These are phyloP conservation scores for Leptothorax acervorum DNA, from an alignment of 2,888 invertebrate species.

Conservation along the genomic window DNA sequence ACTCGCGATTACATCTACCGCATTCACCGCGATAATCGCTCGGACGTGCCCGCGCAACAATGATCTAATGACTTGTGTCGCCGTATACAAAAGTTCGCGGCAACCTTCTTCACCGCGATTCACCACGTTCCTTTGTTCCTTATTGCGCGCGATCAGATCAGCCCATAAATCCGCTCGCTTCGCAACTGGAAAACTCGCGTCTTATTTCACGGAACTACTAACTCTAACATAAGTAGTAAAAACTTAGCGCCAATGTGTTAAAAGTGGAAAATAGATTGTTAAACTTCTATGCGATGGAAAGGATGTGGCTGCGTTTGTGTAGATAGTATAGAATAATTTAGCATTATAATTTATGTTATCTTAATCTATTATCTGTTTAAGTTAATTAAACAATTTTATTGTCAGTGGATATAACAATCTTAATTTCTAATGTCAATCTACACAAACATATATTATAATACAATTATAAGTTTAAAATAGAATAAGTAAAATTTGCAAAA, in stretches of 20 bases:
- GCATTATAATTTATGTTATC: neutral
- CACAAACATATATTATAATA: neutral
- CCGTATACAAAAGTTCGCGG: constrained; percentile 33
- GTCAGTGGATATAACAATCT: neutral
- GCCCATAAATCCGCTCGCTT: constrained; percentile 30
- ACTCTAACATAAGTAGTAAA: neutral
- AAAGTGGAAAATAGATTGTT: neutral
- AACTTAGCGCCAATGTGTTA: neutral
- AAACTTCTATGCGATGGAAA: neutral
- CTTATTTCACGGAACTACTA: neutral
- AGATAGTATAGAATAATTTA: neutral
- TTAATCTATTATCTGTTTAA: neutral
- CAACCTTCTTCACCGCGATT: constrained; percentile 38
- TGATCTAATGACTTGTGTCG: constrained; percentile 57
- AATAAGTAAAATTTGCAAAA: neutral
- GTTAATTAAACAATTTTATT: neutral
- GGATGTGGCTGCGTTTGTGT: neutral
- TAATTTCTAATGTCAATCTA: neutral
- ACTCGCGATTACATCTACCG: constrained; percentile 55
- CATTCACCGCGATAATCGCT: constrained; percentile 58
- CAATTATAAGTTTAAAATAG: neutral
- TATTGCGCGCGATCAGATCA: constrained; percentile 17
- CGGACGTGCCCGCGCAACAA: constrained; percentile 60
- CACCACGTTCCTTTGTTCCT: constrained; percentile 33
- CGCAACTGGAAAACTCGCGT: constrained; percentile 8